A percentile compares a stretch with the other conserved stretches of the same genome.
These are phyloP conservation scores for Lagorchestes hirsutus DNA, from an alignment of 2,797 vertebrate genomes.

Conservation along the genomic window DNA sequence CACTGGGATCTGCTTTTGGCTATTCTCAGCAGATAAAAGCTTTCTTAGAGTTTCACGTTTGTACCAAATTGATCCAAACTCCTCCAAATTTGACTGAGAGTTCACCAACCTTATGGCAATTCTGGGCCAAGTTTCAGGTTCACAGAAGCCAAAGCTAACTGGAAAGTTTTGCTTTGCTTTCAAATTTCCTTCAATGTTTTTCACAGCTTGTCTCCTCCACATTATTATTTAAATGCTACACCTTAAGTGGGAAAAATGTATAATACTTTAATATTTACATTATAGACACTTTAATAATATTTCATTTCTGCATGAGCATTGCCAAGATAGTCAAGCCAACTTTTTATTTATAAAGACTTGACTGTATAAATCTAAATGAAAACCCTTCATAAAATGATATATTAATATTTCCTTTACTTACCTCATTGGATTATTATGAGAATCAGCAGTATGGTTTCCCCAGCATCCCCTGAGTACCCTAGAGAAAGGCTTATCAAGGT, in stretches of 20 bases:
- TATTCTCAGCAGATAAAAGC: slow-evolving; percentile 13
- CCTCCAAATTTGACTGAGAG: background rate
- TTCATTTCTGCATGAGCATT: slow-evolving; percentile 75
- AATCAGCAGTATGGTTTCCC: slow-evolving; percentile 55
- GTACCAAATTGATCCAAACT: slow-evolving; percentile 17
- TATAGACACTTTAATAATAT: slow-evolving; percentile 73
- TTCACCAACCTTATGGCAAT: slow-evolving; percentile 1
- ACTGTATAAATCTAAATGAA: slow-evolving; percentile 76
- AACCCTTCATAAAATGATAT: slow-evolving; percentile 62
- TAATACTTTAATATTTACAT: slow-evolving; percentile 79
- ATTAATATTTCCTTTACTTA: slow-evolving; percentile 68
- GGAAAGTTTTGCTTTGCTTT: slow-evolving; percentile 63
- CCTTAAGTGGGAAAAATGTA: slow-evolving; percentile 61
- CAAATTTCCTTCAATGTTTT: slow-evolving; percentile 65
- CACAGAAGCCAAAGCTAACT: slow-evolving; percentile 18
- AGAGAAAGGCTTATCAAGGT: slow-evolving; percentile 54
- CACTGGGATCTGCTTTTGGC: background rate
- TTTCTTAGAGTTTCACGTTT: slow-evolving; percentile 31
- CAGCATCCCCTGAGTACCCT: slow-evolving; percentile 40
- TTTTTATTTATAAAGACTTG: slow-evolving; percentile 76
- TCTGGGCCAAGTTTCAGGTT: slow-evolving; percentile 29
- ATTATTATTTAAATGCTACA: slow-evolving; percentile 71
- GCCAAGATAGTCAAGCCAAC: slow-evolving; percentile 76
- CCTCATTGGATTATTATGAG: slow-evolving; percentile 15
- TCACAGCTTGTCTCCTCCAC: slow-evolving; percentile 68